Conservation (phyloP, 2,113 vertebrate genomes). For the Galbula dea region DNA sequence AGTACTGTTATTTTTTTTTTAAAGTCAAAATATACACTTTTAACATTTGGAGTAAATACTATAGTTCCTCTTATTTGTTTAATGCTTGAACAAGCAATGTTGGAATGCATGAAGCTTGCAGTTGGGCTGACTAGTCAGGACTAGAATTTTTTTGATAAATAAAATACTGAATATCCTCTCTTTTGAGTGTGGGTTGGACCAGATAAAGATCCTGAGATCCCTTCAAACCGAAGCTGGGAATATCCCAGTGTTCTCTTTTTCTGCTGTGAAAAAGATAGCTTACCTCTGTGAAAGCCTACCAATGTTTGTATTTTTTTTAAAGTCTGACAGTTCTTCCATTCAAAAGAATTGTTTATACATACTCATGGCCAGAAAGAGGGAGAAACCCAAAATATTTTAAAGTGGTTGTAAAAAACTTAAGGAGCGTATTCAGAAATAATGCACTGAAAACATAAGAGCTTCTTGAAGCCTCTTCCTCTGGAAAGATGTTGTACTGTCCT, state of each 20-base stretch:
- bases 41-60: neutral
- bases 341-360: neutral
- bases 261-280: neutral
- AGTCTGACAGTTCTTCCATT: neutral
- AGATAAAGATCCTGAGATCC: neutral
- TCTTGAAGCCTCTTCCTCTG: neutral
- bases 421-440: neutral
- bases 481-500: neutral
- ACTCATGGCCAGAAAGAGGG: neutral
- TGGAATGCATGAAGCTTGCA: neutral
- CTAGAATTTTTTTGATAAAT: neutral
- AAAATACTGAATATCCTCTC: neutral
- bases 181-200: neutral
- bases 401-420: neutral
- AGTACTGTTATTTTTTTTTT: neutral
- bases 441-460: neutral
- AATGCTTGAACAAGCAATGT: neutral
- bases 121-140: neutral
- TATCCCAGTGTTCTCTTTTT: neutral
- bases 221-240: neutral
- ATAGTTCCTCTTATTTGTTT: neutral
- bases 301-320: neutral
- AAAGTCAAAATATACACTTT: neutral
- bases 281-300: neutral
- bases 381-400: neutral